These are phyloP conservation scores for Hecatera dysodea DNA, from an alignment of 2,888 invertebrate genomes.

Conservation along the genomic window DNA sequence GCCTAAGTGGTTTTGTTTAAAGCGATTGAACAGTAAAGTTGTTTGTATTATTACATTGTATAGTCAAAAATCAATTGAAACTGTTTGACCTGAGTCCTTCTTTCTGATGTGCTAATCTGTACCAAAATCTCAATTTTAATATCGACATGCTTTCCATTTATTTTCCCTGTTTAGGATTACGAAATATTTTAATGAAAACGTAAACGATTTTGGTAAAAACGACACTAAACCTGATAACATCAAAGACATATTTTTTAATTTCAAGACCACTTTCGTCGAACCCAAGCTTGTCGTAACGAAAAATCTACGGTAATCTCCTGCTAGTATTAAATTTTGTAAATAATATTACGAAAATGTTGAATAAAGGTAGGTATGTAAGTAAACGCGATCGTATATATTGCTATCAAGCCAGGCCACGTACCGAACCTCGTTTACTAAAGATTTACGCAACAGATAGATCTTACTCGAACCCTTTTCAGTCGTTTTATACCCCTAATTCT, in stretches of 20 bases:
- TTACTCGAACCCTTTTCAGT: conserved; percentile 79
- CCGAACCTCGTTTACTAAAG: conserved; percentile 71
- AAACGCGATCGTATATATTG: conserved; percentile 53
- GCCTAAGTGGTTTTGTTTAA: conserved; percentile 40
- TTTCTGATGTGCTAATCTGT: neutral
- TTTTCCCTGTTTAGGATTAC: conserved; percentile 24
- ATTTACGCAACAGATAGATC: conserved; percentile 72
- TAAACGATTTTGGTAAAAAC: conserved; percentile 47
- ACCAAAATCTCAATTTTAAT: conserved; percentile 19
- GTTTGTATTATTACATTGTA: neutral
- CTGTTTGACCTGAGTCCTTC: neutral
- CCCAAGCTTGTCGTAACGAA: conserved; percentile 40
- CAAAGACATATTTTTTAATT: conserved; percentile 57
- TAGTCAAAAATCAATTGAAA: neutral
- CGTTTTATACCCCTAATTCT: conserved; percentile 79
- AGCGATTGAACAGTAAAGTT: conserved; percentile 3
- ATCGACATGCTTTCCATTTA: conserved; percentile 33
- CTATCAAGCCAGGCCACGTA: conserved; percentile 70
- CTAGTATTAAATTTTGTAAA: conserved; percentile 51
- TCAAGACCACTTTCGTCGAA: conserved; percentile 33
- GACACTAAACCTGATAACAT: conserved; percentile 48
- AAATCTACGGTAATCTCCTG: conserved; percentile 46
- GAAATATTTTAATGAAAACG: conserved; percentile 54
- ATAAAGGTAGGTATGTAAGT: conserved; percentile 34
- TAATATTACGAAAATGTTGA: conserved; percentile 38